Percentiles rank a stretch among this genome's conserved stretches.
These are phyloP conservation scores for Cydia pomonella DNA, from an alignment of 1,140 invertebrate species.

Conservation along the genomic window DNA sequence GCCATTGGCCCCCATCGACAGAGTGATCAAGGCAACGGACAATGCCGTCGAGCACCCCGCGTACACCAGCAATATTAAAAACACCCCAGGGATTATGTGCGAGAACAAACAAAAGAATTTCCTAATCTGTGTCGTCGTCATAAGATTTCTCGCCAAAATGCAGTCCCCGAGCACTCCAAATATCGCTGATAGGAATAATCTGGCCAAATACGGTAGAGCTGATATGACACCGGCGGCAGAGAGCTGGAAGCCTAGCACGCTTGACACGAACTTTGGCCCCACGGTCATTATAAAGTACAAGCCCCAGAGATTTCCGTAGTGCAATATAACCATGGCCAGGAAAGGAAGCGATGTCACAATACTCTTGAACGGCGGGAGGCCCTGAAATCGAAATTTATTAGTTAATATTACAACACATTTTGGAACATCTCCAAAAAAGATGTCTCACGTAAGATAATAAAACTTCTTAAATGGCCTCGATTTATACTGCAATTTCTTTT, in stretches of 20 bases:
- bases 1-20: constrained; percentile 90
- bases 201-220: constrained; percentile 85
- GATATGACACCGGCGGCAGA: constrained; percentile 86
- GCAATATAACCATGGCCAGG: constrained; percentile 84
- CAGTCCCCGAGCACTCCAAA: constrained; percentile 86
- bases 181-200: constrained; percentile 83
- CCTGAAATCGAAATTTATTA: constrained; percentile 61
- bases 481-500: constrained; percentile 1
- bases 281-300: constrained; percentile 92
- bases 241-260: constrained; percentile 91
- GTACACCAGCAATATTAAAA: constrained; percentile 84
- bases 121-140: constrained; percentile 84
- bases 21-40: constrained; percentile 85
- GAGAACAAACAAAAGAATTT: constrained; percentile 87
- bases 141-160: constrained; percentile 81
- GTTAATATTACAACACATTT: constrained; percentile 1
- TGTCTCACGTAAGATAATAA: constrained; percentile 1
- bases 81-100: constrained; percentile 85
- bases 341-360: constrained; percentile 85
- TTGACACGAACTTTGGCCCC: constrained; percentile 93
- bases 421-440: not conserved
- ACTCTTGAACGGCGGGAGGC: constrained; percentile 81
- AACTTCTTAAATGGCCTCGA: not conserved
- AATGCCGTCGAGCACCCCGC: constrained; percentile 84
- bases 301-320: constrained; percentile 89